These are phyloP conservation scores for Struthidea cinerea DNA, from an alignment of 2,113 vertebrate genomes.

Conservation along the genomic window DNA sequence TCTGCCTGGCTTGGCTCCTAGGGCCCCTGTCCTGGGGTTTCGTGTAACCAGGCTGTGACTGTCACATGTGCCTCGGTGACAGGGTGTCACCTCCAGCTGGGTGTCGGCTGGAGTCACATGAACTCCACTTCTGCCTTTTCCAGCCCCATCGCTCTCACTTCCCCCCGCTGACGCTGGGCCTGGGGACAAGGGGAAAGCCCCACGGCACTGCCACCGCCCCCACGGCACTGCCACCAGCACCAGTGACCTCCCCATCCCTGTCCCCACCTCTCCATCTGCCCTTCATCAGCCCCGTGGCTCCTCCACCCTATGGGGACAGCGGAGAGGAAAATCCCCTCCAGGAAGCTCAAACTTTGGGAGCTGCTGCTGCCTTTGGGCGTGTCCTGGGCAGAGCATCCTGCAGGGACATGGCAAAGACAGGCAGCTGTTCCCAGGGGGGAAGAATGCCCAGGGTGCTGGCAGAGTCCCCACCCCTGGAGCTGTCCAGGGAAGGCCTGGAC, in stretches of 20 bases:
- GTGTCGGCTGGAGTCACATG: fast-evolving
- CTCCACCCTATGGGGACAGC: background rate
- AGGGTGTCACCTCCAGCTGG: background rate
- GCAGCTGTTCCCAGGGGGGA: background rate
- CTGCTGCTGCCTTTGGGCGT: background rate
- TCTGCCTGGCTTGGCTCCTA: background rate
- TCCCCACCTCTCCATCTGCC: background rate
- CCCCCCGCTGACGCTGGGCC: background rate
- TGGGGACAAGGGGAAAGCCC: background rate
- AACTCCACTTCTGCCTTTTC: background rate
- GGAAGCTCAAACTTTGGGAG: background rate
- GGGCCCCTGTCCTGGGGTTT: background rate
- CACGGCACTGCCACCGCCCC: background rate
- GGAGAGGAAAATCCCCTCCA: no score
- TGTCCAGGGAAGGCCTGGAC: fast-evolving
- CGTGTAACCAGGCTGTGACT: fast-evolving
- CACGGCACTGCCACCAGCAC: fast-evolving
- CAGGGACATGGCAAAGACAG: background rate
- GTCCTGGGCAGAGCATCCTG: background rate
- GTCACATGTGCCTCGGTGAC: background rate
- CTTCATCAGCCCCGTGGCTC: background rate
- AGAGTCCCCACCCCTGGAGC: background rate
- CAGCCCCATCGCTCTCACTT: background rate
- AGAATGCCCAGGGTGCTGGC: background rate
- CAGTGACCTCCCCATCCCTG: fast-evolving